phyloP scores from a whole-genome alignment of 2,888 invertebrate species.

The Gnatocerus cornutus region DNA sequence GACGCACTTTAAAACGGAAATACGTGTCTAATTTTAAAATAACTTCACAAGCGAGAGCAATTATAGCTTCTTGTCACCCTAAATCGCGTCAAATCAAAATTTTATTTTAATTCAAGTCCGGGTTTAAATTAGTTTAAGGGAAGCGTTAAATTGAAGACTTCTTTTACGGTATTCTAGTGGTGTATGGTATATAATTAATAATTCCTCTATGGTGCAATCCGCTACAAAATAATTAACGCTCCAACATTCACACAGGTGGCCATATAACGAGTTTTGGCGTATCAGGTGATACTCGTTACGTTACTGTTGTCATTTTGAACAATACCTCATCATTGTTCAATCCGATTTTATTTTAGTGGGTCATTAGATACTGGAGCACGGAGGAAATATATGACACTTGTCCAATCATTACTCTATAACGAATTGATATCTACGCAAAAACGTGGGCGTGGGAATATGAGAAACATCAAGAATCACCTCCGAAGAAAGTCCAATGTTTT shows the following conservation, averaged over 20 bases:
- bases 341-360: conserved; percentile 14
- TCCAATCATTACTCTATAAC: conserved; percentile 40
- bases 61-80: background rate
- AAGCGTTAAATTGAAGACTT: too few species aligned
- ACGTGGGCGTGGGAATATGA: conserved; percentile 48
- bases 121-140: too few species aligned
- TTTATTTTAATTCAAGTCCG: too few species aligned
- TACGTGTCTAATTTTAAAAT: conserved; percentile 23
- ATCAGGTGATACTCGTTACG: conserved; percentile 1
- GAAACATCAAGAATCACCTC: conserved; percentile 42
- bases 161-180: too few species aligned
- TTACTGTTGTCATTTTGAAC: background rate
- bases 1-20: conserved; percentile 37
- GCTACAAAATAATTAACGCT: conserved; percentile 2
- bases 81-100: too few species aligned
- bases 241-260: conserved; percentile 2
- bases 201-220: conserved; percentile 3
- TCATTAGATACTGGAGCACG: conserved; percentile 32
- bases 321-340: background rate
- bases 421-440: conserved; percentile 40
- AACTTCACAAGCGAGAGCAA: background rate
- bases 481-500: conserved; percentile 6
- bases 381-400: conserved; percentile 35
- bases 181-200: background rate
- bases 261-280: conserved; percentile 4